phyloP scores from a whole-genome alignment of 2,888 invertebrate genomes.

The Xiphydria camelus region DNA sequence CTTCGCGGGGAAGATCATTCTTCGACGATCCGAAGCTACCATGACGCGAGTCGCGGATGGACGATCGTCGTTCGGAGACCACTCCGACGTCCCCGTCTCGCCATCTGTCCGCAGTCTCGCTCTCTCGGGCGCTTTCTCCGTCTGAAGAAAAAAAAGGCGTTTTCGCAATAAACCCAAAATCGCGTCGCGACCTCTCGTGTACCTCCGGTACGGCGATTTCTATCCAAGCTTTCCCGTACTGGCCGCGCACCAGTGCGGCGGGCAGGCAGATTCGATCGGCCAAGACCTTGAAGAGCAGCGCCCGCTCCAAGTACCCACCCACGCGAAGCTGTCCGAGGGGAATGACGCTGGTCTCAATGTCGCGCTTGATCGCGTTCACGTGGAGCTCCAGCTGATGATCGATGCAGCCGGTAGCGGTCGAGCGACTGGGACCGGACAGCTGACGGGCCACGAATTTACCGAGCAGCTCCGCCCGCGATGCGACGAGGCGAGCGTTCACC shows the following conservation, averaged over 20 bases:
- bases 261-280: slow-evolving; percentile 69
- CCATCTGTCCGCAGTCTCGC: too few species aligned
- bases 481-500: slow-evolving; percentile 32
- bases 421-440: slow-evolving; percentile 40
- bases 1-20: slow-evolving; percentile 57
- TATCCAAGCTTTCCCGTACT: slow-evolving; percentile 66
- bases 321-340: slow-evolving; percentile 64
- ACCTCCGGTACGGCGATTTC: slow-evolving; percentile 65
- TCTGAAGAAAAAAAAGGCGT: too few species aligned
- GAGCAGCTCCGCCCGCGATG: slow-evolving; percentile 37
- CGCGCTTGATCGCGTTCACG: slow-evolving; percentile 37
- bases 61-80: too few species aligned
- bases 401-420: slow-evolving; percentile 26
- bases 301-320: slow-evolving; percentile 66
- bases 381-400: slow-evolving; percentile 48
- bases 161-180: neutral
- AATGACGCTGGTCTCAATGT: slow-evolving; percentile 60
- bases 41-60: too few species aligned
- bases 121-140: too few species aligned
- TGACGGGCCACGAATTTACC: slow-evolving; percentile 48
- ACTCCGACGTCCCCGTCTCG: too few species aligned
- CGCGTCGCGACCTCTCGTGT: slow-evolving; percentile 1
- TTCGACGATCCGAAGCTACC: slow-evolving; percentile 2
- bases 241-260: slow-evolving; percentile 63
- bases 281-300: slow-evolving; percentile 67